Base-by-base conservation (phyloP, 2,888 invertebrate species). In the Epsilonema sp. region DNA sequence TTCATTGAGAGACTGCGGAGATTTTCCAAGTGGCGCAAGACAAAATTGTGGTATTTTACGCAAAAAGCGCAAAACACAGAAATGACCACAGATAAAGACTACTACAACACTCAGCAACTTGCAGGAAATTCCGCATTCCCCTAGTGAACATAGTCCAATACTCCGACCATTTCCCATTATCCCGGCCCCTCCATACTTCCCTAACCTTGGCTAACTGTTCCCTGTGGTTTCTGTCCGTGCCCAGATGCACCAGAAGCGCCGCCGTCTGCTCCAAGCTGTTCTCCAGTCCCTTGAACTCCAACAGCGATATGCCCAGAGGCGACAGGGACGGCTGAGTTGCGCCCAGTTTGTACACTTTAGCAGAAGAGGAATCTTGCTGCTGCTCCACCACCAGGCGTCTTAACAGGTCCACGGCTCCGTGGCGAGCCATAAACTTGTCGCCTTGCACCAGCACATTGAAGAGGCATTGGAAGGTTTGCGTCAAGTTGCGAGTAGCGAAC, bases 391-490 rank as follows among this genome's bases (percentile, higher is more conserved):
- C 55, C 3, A 69, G 54, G 42, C 67, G 61, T 38, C 55, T 58
- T 36, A 69, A 60, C 3, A 69, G 56, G 52, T 69, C 69, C 0
- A 64, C 65, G 22, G 67, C 65, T 49, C 67, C 65, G 23, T 61
- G 60, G n/a, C 64, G 56, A 1, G 65, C 62, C 50, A 63, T 61
- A 25, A 59, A 55, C 25, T 59, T 54, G 24, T 66, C 63, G 5
- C 59, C 59, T 44, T 59, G 58, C n/a, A 61, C 56, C 42, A 69
- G 52, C 22, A 68, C 63, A 52, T 66, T 68, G 55, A 69, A 70
- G 19, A 67, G 61, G 49, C 68, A 62, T 52, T 66, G 62, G 45
- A 69, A 64, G 3, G 67, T 66, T 50, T 66, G 63, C 36, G 62
- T 57, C 16, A 67, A 59, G 55, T 69, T 69, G 49, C 61, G 47